phyloP scores from a whole-genome alignment of 2,888 invertebrate genomes.

The Malthinus seriepunctatus region DNA sequence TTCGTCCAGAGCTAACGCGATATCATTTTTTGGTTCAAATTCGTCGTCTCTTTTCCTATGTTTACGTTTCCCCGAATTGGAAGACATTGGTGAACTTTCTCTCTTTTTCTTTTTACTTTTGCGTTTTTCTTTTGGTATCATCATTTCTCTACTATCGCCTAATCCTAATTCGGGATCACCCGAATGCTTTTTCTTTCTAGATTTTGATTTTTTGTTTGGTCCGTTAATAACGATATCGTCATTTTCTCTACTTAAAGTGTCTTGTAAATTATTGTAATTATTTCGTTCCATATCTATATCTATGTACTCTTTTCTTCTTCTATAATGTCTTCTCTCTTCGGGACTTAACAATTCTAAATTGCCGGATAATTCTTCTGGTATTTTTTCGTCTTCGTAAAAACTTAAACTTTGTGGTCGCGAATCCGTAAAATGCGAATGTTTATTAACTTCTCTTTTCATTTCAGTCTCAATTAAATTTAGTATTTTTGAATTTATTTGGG shows the following conservation, averaged over 20 bases:
- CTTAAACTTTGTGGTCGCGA: conserved; percentile 55
- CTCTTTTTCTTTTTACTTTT: conserved; percentile 53
- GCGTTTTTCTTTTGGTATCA: conserved; percentile 54
- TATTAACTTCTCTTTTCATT: conserved; percentile 52
- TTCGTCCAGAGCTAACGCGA: conserved; percentile 53
- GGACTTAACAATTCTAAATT: conserved; percentile 53
- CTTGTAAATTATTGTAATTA: conserved; percentile 52
- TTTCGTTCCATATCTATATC: conserved; percentile 51
- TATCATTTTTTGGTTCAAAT: conserved; percentile 49
- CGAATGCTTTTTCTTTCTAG: conserved; percentile 49
- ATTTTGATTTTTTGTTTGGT: conserved; percentile 50
- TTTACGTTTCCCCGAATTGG: conserved; percentile 45
- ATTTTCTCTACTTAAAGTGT: conserved; percentile 45
- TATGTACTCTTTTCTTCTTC: conserved; percentile 47
- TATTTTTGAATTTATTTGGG: conserved; percentile 60
- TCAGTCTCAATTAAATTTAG: conserved; percentile 52
- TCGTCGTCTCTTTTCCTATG: conserved; percentile 51
- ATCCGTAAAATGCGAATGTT: conserved; percentile 53
- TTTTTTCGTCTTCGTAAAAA: conserved; percentile 55
- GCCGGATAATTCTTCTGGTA: conserved; percentile 54
- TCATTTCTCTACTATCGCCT: conserved; percentile 54
- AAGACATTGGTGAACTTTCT: conserved; percentile 43
- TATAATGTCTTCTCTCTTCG: conserved; percentile 52
- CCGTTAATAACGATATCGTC: conserved; percentile 46
- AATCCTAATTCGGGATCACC: conserved; percentile 38